Base-by-base conservation (phyloP, 2,797 vertebrate genomes). In the Sebastes aleutianus region DNA sequence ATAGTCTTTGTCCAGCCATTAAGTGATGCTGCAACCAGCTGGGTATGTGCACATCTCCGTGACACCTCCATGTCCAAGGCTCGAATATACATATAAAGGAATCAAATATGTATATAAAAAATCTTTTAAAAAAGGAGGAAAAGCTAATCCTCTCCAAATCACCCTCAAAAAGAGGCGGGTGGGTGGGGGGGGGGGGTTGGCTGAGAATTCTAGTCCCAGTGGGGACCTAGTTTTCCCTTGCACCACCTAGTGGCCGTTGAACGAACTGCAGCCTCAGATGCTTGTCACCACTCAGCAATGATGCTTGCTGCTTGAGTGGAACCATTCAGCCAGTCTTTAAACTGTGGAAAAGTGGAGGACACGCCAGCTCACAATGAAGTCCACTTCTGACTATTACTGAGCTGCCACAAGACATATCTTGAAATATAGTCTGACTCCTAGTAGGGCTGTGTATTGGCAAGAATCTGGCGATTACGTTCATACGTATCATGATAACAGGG, bases 211-310 rank as follows among this genome's bases (percentile, higher is more conserved):
- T 43, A 18, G 6, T 7, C 1, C 14, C 0, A 47, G 3, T 47
- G 43, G 6, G 3, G 43, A 0, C 43, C 14, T 0, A 47, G 43
- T 47, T 47, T 16, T 47, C 14, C 43, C 16, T 47, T 5, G 8
- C 31, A 29, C 50, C 76, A 84, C 65, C 70, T 62, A 34, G 65
- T 68, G 76, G 53, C 6, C 6, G 7, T 1, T 26, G 1, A 3
- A 31, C 31, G 43, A 69, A 47, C 13, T 76, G 61, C 64, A 74
- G 31, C 29, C 32, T 20, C 26, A 6, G 12, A 14, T 2, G 2
- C 8, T 24, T 0, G 4, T 36, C 29, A 3, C 3, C 36, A 20
- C 4, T 12, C 20, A 36, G 32, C 6, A 0, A 0, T 9, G 34
- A 12, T 0, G 0, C 22, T 50, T 10, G 3, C n/a, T 72, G 53